Evolutionary conservation across 1,140 invertebrate species (phyloP).

Genomic region (Diorhabda sublineata): DNA sequence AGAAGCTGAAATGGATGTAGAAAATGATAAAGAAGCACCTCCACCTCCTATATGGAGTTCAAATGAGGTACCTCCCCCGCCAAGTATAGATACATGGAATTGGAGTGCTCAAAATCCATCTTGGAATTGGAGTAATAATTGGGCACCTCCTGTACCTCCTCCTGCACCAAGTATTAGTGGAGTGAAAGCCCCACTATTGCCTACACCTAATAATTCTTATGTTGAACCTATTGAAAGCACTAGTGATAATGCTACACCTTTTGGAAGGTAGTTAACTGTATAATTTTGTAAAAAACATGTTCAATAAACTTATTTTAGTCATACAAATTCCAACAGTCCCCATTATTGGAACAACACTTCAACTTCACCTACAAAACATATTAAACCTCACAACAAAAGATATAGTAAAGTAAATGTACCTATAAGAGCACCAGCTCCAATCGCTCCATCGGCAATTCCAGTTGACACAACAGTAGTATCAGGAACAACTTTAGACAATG

Average conservation of each 20-base stretch:
- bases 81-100: conserved; percentile 34
- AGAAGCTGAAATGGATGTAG: conserved; percentile 82
- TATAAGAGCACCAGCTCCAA: conserved; percentile 25
- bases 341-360: conserved; percentile 31
- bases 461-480: conserved; percentile 14
- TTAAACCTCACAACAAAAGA: conserved; percentile 43
- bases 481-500: conserved; percentile 66
- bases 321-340: conserved; percentile 28
- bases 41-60: conserved; percentile 35
- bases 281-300: not conserved
- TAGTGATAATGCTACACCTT: conserved; percentile 37
- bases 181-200: conserved; percentile 45
- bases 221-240: conserved; percentile 37
- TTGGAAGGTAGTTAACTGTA: conserved; percentile 25
- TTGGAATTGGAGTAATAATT: conserved; percentile 52
- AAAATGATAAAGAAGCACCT: conserved; percentile 59
- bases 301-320: not conserved
- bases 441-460: conserved; percentile 11
- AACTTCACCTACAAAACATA: conserved; percentile 22
- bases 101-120: conserved; percentile 41
- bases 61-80: conserved; percentile 36
- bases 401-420: conserved; percentile 45
- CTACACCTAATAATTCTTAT: conserved; percentile 47
- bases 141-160: conserved; percentile 45
- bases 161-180: conserved; percentile 48